Percentiles rank a stretch among this genome's conserved stretches.
These are phyloP conservation scores for Pangasius djambal DNA, from an alignment of 2,797 vertebrate species.

Conservation along the genomic window DNA sequence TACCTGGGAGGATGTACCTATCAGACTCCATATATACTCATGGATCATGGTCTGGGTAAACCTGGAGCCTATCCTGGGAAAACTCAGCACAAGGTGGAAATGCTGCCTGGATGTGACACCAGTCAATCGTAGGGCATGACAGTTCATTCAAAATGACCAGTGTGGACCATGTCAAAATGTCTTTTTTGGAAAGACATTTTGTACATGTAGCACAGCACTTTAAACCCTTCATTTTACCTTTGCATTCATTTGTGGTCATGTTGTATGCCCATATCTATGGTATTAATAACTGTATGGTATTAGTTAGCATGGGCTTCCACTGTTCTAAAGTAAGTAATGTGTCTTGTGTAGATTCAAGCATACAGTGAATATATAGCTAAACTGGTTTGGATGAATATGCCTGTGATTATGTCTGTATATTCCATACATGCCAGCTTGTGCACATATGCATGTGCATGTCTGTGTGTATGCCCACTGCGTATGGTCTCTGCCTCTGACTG, in stretches of 20 bases:
- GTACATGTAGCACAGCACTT: background rate
- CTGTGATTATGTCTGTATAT: conserved; percentile 30
- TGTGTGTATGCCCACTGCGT: conserved; percentile 54
- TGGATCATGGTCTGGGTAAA: background rate
- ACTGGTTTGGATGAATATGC: conserved; percentile 21
- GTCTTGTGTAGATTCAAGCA: conserved; percentile 7
- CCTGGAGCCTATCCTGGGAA: background rate
- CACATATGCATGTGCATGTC: conserved; percentile 23
- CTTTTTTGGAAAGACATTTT: background rate
- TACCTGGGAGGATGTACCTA: background rate
- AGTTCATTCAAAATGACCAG: background rate
- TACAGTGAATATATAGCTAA: background rate
- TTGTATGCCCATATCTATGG: background rate
- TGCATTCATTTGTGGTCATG: background rate
- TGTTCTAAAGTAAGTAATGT: background rate
- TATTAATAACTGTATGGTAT: background rate
- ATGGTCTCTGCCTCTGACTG: conserved; percentile 66
- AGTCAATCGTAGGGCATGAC: background rate
- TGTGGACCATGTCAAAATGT: background rate
- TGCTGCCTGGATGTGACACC: background rate
- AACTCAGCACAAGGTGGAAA: background rate
- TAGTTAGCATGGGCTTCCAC: background rate
- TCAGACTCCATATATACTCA: conserved; percentile 11
- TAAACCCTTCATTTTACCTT: background rate
- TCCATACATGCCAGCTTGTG: conserved; percentile 18